Base-by-base conservation (phyloP, 2,113 vertebrate species). In the Calonectris borealis region DNA sequence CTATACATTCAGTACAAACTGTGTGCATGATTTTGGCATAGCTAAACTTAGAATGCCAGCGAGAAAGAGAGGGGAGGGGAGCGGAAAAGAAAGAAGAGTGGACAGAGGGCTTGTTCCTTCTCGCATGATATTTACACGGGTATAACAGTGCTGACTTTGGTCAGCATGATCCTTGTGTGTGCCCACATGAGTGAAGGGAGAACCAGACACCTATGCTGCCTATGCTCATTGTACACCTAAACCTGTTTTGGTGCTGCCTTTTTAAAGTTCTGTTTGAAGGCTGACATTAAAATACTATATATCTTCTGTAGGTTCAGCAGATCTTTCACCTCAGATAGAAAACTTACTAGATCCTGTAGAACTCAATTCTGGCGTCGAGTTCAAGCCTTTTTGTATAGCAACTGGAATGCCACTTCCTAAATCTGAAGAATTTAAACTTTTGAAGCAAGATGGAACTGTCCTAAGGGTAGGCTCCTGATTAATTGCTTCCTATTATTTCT, bases 341-440 rank as follows among this genome's bases (percentile, higher is more conserved):
- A 98, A 98, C 86, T 94, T 97, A 75, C 86, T 97, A 51, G 94
- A 95, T 46, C 90, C 98, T 62, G 94, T 98, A 46, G 98, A 99
- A 97, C 96, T 99, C 72, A 99, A 99, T 92, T 97, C 97, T 65
- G 98, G 98, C 0, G 85, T 91, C 0, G 86, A 97, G 75, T 98
- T 98, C 93, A 97, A 92, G n/a, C 96, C 97, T 44, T 97, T 96
- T 86, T 99, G 98, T 76, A 98, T 98, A 87, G 98, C 98, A 31
- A 97, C 96, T 19, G 98, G 98, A 31, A 92, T 97, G 21, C 99
- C 99, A 3, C 96, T 98, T 64, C 99, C 99, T 88, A 88, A 97
- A 81, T 95, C 98, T 69, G 98, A 98, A 84, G 98, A 99, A 93
- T 98, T 99, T 94, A 98, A 97, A 34, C 97, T 99, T 48, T 90